These are phyloP conservation scores for Elaeidobius kamerunicus DNA, from an alignment of 2,888 invertebrate species.

Conservation along the genomic window DNA sequence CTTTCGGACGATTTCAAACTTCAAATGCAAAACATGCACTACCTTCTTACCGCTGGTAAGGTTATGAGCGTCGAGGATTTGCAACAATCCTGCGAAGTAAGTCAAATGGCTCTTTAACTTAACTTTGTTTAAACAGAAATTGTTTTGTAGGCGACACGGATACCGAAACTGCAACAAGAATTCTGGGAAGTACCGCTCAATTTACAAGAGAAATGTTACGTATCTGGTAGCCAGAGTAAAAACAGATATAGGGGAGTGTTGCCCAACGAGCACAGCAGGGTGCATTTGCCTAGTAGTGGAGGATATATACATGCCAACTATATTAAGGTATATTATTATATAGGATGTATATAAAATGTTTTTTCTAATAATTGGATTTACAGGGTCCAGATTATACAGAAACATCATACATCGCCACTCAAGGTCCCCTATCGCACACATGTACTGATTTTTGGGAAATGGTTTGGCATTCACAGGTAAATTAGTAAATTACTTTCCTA, in stretches of 20 bases:
- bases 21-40: constrained; percentile 70
- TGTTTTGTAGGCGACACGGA: constrained; percentile 54
- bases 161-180: constrained; percentile 75
- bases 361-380: no score
- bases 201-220: constrained; percentile 84
- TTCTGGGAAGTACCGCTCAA: constrained; percentile 95
- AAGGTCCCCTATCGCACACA: constrained; percentile 88
- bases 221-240: constrained; percentile 84
- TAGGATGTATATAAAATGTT: no score
- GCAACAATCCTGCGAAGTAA: constrained; percentile 49
- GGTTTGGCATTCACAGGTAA: constrained; percentile 56
- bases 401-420: constrained; percentile 86
- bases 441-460: constrained; percentile 90
- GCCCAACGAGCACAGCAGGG: constrained; percentile 85
- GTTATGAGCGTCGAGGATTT: constrained; percentile 60
- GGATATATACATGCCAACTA: constrained; percentile 94
- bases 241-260: constrained; percentile 88
- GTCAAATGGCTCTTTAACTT: constrained; percentile 2
- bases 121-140: constrained; percentile 3
- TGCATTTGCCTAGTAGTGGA: constrained; percentile 65
- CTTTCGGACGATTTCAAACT: constrained; percentile 68
- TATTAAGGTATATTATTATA: constrained; percentile 70
- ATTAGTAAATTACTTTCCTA: constrained; percentile 8
- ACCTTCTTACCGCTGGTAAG: constrained; percentile 68
- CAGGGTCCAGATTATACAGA: constrained; percentile 85